Conservation (phyloP, 1,140 invertebrate species). For the Planococcus citri region DNA sequence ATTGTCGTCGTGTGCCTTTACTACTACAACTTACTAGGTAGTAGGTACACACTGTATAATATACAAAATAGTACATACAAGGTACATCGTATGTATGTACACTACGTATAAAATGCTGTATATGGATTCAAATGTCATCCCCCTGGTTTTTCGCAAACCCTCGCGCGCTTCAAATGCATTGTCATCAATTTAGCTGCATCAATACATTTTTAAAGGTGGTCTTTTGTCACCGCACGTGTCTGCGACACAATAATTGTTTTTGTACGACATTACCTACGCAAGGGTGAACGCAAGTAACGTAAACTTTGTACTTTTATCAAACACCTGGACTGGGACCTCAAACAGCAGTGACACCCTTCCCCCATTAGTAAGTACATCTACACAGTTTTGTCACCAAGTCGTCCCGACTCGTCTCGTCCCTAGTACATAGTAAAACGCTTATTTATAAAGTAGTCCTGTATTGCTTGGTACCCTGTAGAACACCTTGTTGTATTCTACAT, state of each 20-base stretch:
- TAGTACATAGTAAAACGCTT: too few species aligned
- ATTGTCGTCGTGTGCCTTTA: conserved; percentile 1
- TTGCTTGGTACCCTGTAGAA: too few species aligned
- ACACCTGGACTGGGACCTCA: not conserved
- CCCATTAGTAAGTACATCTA: not conserved
- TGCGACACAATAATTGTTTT: conserved; percentile 13
- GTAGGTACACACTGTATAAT: too few species aligned
- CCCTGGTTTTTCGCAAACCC: not conserved
- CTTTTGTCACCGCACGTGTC: conserved; percentile 19
- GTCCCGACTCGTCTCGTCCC: too few species aligned
- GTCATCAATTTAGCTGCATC: conserved; percentile 10
- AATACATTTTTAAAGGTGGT: conserved; percentile 17
- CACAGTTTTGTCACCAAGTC: too few species aligned
- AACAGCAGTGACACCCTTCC: not conserved
- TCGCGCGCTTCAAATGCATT: not conserved
- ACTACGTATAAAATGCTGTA: too few species aligned
- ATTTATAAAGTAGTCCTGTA: too few species aligned
- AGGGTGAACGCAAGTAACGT: conserved; percentile 14
- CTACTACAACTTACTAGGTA: not conserved
- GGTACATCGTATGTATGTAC: too few species aligned
- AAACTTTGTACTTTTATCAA: conserved; percentile 9
- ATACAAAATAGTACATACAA: too few species aligned
- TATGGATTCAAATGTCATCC: conserved; percentile 10
- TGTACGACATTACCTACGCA: conserved; percentile 16
- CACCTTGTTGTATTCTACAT: too few species aligned